Percentiles rank a stretch among this genome's conserved stretches.
Conservation (phyloP, 1,140 invertebrate species). For the Leptinotarsa texana region DNA sequence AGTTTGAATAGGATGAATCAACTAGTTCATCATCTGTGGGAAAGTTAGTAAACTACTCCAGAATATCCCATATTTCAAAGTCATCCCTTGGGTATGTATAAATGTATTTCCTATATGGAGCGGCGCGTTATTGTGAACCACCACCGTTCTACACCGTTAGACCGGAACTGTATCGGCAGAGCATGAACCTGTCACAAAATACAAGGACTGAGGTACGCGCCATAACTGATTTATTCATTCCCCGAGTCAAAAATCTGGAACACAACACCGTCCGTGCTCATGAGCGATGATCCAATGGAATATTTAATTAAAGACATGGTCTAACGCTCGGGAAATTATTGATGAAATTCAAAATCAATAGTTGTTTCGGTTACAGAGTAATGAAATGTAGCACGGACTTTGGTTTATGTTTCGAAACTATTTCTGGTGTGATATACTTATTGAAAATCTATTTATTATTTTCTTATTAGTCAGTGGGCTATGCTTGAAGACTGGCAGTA, state of each 20-base stretch:
- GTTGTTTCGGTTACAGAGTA: not conserved
- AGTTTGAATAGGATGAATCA: no score
- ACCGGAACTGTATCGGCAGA: constrained; percentile 10
- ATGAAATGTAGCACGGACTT: no score
- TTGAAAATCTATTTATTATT: no score
- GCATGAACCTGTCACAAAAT: constrained; percentile 17
- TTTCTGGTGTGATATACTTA: no score
- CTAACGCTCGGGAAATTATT: not conserved
- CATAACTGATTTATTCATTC: constrained; percentile 23
- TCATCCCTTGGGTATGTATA: no score
- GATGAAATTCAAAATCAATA: not conserved
- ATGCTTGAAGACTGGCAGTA: no score
- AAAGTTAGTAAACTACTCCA: no score
- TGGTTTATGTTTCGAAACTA: no score
- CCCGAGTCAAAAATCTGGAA: constrained; percentile 3
- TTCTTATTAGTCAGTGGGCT: no score
- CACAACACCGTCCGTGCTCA: not conserved
- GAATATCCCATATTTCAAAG: no score
- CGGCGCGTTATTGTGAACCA: not conserved
- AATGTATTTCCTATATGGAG: no score
- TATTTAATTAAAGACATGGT: constrained; percentile 4
- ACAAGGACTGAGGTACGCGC: constrained; percentile 8
- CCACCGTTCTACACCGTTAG: not conserved
- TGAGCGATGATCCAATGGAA: not conserved
- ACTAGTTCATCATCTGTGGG: no score